Percentiles rank a stretch among this genome's conserved stretches.
Conservation (phyloP, 92 coral and sea anemone genomes). For the Zoanthus sansibaricus region DNA sequence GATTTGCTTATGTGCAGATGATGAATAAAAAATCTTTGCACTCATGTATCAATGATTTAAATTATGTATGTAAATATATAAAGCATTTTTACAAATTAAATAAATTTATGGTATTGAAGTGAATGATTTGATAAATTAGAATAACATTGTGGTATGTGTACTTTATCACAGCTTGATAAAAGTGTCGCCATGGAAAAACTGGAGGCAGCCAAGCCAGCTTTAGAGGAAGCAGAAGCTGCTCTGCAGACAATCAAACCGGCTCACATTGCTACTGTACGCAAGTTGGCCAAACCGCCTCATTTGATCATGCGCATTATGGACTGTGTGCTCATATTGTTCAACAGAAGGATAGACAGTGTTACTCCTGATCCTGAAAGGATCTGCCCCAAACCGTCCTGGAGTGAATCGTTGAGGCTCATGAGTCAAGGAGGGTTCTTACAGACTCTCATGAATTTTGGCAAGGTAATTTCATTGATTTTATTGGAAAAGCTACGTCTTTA, state of each 20-base stretch:
- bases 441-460: slow-evolving; percentile 78
- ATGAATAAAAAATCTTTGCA: too few relatives aligned
- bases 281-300: slow-evolving; percentile 98
- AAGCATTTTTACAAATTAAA: too few relatives aligned
- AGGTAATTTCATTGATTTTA: slow-evolving; percentile 59
- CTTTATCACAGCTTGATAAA: slow-evolving; percentile 80
- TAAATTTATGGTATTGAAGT: too few relatives aligned
- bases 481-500: too few relatives aligned
- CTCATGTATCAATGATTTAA: too few relatives aligned
- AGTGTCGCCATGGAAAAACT: slow-evolving; percentile 88
- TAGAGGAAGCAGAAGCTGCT: slow-evolving; percentile 97
- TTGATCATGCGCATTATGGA: slow-evolving; percentile 99
- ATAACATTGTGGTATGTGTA: neutral
- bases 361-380: slow-evolving; percentile 86
- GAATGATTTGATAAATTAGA: neutral
- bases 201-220: slow-evolving; percentile 98
- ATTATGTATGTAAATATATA: too few relatives aligned
- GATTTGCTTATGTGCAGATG: too few relatives aligned
- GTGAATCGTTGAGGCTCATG: slow-evolving; percentile 85
- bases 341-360: slow-evolving; percentile 73
- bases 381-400: slow-evolving; percentile 95
- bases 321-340: slow-evolving; percentile 90
- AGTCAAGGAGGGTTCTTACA: slow-evolving; percentile 93
- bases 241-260: slow-evolving; percentile 98
- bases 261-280: slow-evolving; percentile 97